These are phyloP conservation scores for Campaea margaritaria DNA, from an alignment of 2,888 invertebrate species.

Conservation along the genomic window DNA sequence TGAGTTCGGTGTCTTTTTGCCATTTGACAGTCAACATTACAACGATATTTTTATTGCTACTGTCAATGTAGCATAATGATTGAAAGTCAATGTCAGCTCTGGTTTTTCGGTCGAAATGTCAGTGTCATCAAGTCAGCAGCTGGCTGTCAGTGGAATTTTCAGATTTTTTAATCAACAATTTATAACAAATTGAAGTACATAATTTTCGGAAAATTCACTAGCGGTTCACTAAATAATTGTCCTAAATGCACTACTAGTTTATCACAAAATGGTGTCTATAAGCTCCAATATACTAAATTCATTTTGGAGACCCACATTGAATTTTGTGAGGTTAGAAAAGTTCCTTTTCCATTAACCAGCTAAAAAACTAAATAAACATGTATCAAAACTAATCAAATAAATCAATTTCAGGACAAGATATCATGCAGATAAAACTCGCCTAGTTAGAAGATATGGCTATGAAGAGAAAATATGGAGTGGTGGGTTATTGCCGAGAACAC, in stretches of 20 bases:
- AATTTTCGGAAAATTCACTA: no score
- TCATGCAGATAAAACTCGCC: conserved; percentile 87
- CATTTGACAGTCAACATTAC: not conserved
- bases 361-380: not conserved
- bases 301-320: conserved; percentile 71
- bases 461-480: conserved; percentile 87
- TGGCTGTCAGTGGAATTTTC: no score
- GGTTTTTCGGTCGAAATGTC: no score
- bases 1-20: not conserved
- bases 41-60: not conserved
- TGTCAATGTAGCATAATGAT: no score
- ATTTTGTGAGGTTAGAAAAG: conserved; percentile 69
- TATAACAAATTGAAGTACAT: no score
- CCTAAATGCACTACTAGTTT: not conserved
- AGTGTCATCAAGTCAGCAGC: no score
- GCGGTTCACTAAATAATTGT: no score
- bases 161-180: no score
- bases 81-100: not conserved
- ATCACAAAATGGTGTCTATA: conserved; percentile 65
- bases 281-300: conserved; percentile 64
- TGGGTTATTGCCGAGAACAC: conserved; percentile 89
- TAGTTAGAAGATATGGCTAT: conserved; percentile 89
- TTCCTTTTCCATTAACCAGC: conserved; percentile 6
- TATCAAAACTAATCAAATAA: not conserved
- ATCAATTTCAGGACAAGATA: conserved; percentile 79